Evolutionary conservation across 2,888 invertebrate species (phyloP).

Genomic region (Eristalis arbustorum): DNA sequence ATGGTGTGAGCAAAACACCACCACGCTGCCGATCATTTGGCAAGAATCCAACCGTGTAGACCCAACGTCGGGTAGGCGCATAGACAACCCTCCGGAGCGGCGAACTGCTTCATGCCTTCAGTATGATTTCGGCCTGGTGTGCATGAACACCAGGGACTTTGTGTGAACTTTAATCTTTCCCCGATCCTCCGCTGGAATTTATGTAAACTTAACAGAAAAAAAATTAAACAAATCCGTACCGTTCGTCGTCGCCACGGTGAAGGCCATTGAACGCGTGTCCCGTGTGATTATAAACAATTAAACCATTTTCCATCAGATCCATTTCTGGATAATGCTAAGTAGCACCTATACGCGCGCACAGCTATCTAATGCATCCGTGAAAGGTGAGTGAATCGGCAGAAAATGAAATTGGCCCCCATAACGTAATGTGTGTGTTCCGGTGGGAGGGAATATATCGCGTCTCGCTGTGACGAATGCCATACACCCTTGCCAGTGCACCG

Average conservation of each 20-base stretch:
- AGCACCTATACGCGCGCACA: background rate
- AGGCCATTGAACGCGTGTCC: constrained; percentile 32
- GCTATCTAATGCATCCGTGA: background rate
- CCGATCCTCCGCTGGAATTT: too few species aligned
- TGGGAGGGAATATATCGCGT: background rate
- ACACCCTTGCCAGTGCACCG: constrained; percentile 5
- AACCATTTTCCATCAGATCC: background rate
- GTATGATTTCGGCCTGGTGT: background rate
- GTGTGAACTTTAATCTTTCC: background rate
- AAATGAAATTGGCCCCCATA: constrained; percentile 6
- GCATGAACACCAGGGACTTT: background rate
- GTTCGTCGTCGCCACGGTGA: constrained; percentile 31
- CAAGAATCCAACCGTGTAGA: constrained; percentile 31
- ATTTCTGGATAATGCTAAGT: constrained; percentile 25
- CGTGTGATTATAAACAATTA: constrained; percentile 17
- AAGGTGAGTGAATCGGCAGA: constrained; percentile 53
- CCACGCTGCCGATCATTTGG: constrained; percentile 35
- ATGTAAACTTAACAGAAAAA: background rate
- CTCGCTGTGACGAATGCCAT: background rate
- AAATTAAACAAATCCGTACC: constrained; percentile 1
- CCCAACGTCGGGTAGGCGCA: constrained; percentile 9
- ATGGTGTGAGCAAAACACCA: constrained; percentile 4
- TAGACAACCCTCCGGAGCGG: background rate
- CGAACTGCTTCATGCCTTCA: background rate
- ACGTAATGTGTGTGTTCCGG: background rate